Evolutionary conservation across 2,888 invertebrate genomes (phyloP), one percentile per base, ranked within the genome.

Genomic region (Pegoplata infirma): DNA sequence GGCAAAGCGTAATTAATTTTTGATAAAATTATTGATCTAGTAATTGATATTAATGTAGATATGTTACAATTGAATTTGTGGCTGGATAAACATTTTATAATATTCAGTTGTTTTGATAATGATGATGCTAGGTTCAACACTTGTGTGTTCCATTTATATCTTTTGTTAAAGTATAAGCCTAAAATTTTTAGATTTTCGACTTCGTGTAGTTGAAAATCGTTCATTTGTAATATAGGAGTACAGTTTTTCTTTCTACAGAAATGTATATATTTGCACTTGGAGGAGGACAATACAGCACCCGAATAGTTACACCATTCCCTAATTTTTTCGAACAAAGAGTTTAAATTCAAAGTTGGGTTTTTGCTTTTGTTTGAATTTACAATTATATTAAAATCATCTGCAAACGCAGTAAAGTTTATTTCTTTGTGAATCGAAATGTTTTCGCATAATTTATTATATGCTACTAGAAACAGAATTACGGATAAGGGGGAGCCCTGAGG

Each of bases 1-100:
- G 17, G 55, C 21, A 76, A 1, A 0, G 69, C 73, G 32, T 73
- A 76, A 8, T 68, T 46, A 6, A 77, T 75, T 75, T 77, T 80
- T 5, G 56, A 63, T 3, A 66, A 25, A 25, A 80, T 14, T 5
- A 72, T 16, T 3, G 77, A n/a, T 25, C 58, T 77, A 16, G 63
- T 47, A n/a, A 69, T 8, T 0, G 23, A 58, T 7, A 76, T 51
- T 7, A 81, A 10, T 1, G 71, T 53, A 7, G n/a, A 8, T 1
- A 69, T 67, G 25, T 49, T 61, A n/a, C 49, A 63, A 10, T 63
- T 32, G 7, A 63, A 63, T 51, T 36, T 63, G 1, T 2, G 8
- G 7, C 14, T 19, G 17, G 63, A 49, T 4, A 63, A 49, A 21
- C 63, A 63, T 36, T 63, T 63, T 36, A 51, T 36, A n/a, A 63